phyloP scores from a whole-genome alignment of 2,888 invertebrate genomes.

The Andrena fulva region DNA sequence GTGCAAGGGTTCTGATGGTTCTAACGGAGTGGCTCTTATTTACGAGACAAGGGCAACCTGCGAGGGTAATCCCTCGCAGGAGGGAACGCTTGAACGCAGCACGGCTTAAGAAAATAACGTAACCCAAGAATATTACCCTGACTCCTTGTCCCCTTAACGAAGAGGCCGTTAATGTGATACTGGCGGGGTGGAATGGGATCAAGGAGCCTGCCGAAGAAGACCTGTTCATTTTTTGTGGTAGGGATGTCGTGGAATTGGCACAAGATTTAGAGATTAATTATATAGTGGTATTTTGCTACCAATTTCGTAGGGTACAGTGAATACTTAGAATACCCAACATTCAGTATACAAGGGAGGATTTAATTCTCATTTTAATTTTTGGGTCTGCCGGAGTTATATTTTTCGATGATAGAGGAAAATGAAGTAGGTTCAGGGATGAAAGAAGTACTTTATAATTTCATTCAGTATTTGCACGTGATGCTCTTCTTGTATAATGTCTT shows the following conservation, averaged over 20 bases:
- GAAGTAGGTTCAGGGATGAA: too few relatives aligned
- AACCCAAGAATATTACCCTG: slow-evolving; percentile 51
- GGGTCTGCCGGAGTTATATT: background rate
- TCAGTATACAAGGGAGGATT: background rate
- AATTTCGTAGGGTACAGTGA: too few relatives aligned
- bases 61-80: slow-evolving; percentile 33
- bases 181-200: slow-evolving; percentile 26
- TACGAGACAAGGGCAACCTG: slow-evolving; percentile 40
- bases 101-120: slow-evolving; percentile 56
- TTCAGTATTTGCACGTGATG: too few relatives aligned
- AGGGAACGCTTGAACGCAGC: slow-evolving; percentile 44
- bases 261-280: too few relatives aligned
- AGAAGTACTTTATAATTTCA: too few relatives aligned
- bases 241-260: background rate
- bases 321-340: too few relatives aligned
- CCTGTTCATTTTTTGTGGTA: slow-evolving; percentile 10
- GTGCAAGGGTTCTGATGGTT: slow-evolving; percentile 29
- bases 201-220: slow-evolving; percentile 21
- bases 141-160: slow-evolving; percentile 54
- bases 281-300: too few relatives aligned
- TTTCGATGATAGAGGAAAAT: too few relatives aligned
- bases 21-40: slow-evolving; percentile 49
- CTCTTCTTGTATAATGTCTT: too few relatives aligned
- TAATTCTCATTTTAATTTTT: background rate
- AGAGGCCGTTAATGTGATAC: slow-evolving; percentile 52